Evolutionary conservation across 2,113 vertebrate species (phyloP), one percentile per base, ranked within the genome.

Genomic region (Brevimyrus niger): DNA sequence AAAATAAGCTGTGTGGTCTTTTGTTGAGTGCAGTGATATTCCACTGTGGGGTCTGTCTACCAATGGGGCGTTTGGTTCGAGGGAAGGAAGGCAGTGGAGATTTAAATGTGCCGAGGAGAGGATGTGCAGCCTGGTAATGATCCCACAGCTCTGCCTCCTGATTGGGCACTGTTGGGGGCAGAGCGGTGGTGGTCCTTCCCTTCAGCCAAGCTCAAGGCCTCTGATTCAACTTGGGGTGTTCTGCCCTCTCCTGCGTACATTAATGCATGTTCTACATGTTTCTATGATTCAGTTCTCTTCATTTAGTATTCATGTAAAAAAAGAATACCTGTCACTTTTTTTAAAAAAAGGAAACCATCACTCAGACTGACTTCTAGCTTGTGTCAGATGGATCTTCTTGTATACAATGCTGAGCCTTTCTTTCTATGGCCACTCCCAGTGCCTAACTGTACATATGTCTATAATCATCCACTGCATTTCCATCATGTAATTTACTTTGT

Each of bases 61-160:
- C 35, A 38, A 47, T 47, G 53, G 35, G 23, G 88, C n/a, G 38
- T 31, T 23, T 87, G 31, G 51, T 31, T 35, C n/a, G 10, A 17
- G 3, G 27, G 17, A 15, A 42, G 65, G 9, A 38, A 87, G 1
- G 35, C 38, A 50, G 55, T 80, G 8, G 83, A 61, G 23, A 53
- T 84, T 76, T 89, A 61, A 51, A 84, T 89, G 58, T 84, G 88
- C 84, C 31, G n/a, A 89, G 35, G 82, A 46, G 51, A 58, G 88
- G 84, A 89, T 84, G 88, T 84, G n/a, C 48, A 46, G 38, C 88
- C 46, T 84, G 50, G 50, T 61, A 42, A 58, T 46, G 50, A 38
- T 23, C 82, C 10, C 7, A 4, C 50, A 15, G 50, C 48, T 55
- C 17, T 21, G 47, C 27, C 50, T 35, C 31, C 69, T 76, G 69